Percentiles rank a stretch among this genome's conserved stretches.
Conservation (phyloP, 2,113 vertebrate genomes). For the Ammodytes dubius region DNA sequence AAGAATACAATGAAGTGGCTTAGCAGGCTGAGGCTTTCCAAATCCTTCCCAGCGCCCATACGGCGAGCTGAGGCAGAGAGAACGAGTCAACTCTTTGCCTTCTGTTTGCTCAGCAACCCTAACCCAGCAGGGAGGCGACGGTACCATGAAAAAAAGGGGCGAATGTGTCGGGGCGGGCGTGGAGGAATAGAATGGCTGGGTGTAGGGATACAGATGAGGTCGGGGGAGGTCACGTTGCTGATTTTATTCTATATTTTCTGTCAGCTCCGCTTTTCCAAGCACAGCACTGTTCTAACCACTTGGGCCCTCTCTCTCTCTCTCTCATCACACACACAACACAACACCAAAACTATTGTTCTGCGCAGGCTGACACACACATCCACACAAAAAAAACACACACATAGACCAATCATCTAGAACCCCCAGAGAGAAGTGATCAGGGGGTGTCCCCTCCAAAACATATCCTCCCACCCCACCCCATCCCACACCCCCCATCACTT, state of each 20-base stretch:
- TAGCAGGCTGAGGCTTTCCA: slow-evolving; percentile 76
- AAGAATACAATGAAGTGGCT: slow-evolving; percentile 86
- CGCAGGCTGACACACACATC: slow-evolving; percentile 23
- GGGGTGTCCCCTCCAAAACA: slow-evolving; percentile 65
- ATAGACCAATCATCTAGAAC: slow-evolving; percentile 52
- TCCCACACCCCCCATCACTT: slow-evolving; percentile 35
- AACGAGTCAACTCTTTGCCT: slow-evolving; percentile 74
- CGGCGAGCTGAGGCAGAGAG: slow-evolving; percentile 59
- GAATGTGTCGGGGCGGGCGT: slow-evolving; percentile 64
- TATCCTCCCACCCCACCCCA: neutral
- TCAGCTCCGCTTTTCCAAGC: slow-evolving; percentile 52
- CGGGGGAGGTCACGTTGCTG: slow-evolving; percentile 57
- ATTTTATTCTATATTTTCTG: slow-evolving; percentile 66
- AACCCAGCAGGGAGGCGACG: slow-evolving; percentile 54
- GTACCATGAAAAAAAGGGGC: slow-evolving; percentile 42
- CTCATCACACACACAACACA: slow-evolving; percentile 22
- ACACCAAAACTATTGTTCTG: slow-evolving; percentile 12
- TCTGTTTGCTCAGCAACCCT: slow-evolving; percentile 79
- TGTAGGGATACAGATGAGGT: slow-evolving; percentile 77
- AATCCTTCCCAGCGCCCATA: slow-evolving; percentile 76
- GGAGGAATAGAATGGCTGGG: slow-evolving; percentile 39
- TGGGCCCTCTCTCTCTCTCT: neutral
- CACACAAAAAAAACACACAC: slow-evolving; percentile 30
- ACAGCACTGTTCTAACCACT: neutral
- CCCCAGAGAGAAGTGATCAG: slow-evolving; percentile 68